Evolutionary conservation across 2,797 vertebrate species (phyloP).

Genomic region (Lepilemur ruficaudatus): DNA sequence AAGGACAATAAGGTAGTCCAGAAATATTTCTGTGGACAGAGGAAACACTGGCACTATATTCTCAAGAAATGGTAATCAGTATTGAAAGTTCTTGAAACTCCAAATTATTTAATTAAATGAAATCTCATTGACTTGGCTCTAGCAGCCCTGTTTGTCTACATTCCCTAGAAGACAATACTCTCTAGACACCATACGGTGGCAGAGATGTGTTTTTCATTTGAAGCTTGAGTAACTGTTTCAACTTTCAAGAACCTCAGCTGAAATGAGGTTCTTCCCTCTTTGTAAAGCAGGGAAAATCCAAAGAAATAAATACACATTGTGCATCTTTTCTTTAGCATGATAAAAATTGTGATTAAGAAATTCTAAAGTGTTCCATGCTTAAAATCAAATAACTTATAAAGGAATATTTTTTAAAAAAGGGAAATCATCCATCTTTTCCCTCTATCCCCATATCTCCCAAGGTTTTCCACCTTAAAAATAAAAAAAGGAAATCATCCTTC

Average conservation of each 20-base stretch:
- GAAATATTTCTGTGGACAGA: neutral
- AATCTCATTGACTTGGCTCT: neutral
- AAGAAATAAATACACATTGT: neutral
- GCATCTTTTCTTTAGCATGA: neutral
- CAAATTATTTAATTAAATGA: neutral
- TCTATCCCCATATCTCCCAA: neutral
- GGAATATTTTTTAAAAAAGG: neutral
- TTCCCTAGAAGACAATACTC: neutral
- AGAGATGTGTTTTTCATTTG: neutral
- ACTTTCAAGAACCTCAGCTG: neutral
- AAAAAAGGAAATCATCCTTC: neutral
- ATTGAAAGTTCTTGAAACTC: neutral
- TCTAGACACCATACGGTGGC: neutral
- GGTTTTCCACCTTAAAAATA: neutral
- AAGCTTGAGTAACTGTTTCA: neutral
- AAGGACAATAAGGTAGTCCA: neutral
- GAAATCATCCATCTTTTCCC: neutral
- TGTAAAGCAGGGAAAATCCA: neutral
- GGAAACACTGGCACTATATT: neutral
- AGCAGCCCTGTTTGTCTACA: neutral
- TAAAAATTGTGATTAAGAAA: neutral
- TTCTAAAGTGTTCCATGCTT: neutral
- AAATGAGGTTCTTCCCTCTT: neutral
- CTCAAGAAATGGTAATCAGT: slow-evolving; percentile 19
- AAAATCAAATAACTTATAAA: neutral